Conservation (phyloP, 2,113 vertebrate species). For the Raphicerus campestris region DNA sequence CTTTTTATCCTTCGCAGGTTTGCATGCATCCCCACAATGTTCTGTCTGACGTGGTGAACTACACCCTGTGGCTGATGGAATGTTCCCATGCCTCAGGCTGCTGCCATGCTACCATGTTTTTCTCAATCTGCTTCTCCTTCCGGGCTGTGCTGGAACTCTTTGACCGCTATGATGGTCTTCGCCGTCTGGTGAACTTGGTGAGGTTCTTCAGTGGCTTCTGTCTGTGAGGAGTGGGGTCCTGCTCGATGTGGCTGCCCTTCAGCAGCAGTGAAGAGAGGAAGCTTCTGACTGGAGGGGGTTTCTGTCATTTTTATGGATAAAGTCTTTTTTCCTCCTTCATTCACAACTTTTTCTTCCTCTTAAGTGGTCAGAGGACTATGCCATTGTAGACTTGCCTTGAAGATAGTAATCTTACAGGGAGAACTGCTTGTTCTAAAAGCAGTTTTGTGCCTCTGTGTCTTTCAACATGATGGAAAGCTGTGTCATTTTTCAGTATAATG, state of each 20-base stretch:
- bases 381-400: neutral
- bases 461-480: neutral
- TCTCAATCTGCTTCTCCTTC: constrained; percentile 99
- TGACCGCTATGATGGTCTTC: constrained; percentile 95
- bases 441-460: neutral
- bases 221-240: neutral
- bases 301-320: neutral
- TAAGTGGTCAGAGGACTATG: neutral
- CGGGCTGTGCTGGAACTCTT: constrained; percentile 97
- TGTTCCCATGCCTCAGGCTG: constrained; percentile 98
- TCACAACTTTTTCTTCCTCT: neutral
- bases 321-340: neutral
- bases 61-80: constrained; percentile 97
- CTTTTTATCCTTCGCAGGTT: constrained; percentile 83
- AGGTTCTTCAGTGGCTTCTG: constrained; percentile 46
- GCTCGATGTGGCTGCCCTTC: neutral
- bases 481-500: neutral
- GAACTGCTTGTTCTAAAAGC: neutral
- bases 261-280: neutral
- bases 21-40: constrained; percentile 96
- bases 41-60: constrained; percentile 95
- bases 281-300: neutral
- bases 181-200: constrained; percentile 96
- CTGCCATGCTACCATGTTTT: constrained; percentile 99
- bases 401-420: neutral